Percentiles rank a stretch among this genome's conserved stretches.
Conservation (phyloP, 2,113 vertebrate species). For the Oryzias woworae region DNA sequence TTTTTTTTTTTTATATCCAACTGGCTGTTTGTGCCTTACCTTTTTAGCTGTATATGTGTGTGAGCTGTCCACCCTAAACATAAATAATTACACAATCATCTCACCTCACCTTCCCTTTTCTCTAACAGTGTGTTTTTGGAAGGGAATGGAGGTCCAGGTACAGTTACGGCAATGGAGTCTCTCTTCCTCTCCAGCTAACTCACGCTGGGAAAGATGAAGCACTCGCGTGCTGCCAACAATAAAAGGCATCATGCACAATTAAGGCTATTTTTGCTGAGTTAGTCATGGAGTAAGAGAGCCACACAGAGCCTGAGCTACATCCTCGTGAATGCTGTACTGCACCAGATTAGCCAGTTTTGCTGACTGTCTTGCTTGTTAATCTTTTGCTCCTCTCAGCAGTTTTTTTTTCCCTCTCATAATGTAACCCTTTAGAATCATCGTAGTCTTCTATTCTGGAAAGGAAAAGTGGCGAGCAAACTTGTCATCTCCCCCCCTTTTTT, state of each 20-base stretch:
- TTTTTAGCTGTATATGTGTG: slow-evolving; percentile 33
- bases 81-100: slow-evolving; percentile 63
- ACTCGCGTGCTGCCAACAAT: slow-evolving; percentile 16
- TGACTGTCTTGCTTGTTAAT: slow-evolving; percentile 77
- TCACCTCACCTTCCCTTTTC: slow-evolving; percentile 66
- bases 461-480: slow-evolving; percentile 12
- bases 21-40: slow-evolving; percentile 52
- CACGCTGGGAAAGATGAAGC: slow-evolving; percentile 7
- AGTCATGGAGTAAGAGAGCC: slow-evolving; percentile 72
- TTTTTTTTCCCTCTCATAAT: slow-evolving; percentile 45
- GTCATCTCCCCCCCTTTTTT: slow-evolving; percentile 24
- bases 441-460: slow-evolving; percentile 30
- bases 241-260: background rate
- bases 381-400: slow-evolving; percentile 66
- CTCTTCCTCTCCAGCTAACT: slow-evolving; percentile 70
- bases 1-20: slow-evolving; percentile 56
- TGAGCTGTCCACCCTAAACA: slow-evolving; percentile 61
- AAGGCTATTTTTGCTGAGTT: slow-evolving; percentile 31
- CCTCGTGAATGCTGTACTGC: slow-evolving; percentile 76
- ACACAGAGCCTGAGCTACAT: slow-evolving; percentile 69
- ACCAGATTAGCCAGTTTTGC: slow-evolving; percentile 76
- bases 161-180: slow-evolving; percentile 50
- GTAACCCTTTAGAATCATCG: slow-evolving; percentile 64
- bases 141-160: slow-evolving; percentile 57
- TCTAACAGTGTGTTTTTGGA: slow-evolving; percentile 67